Evolutionary conservation across 2,888 invertebrate species (phyloP), one percentile per base, ranked within the genome.

Genomic region (Chorisops tibialis): DNA sequence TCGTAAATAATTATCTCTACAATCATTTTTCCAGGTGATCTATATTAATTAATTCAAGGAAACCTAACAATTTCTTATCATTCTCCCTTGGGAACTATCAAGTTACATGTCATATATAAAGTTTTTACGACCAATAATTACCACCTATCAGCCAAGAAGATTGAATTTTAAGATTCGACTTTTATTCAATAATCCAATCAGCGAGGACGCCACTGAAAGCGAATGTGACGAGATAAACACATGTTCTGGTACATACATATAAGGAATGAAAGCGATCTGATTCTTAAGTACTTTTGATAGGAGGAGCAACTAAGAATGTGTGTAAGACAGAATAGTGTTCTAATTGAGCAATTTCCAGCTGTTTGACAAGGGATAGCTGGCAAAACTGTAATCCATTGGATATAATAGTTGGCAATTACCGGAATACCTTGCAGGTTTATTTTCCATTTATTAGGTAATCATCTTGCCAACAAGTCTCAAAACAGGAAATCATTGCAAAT

Each of bases 371-470:
- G 51, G 38, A 37, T 37, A 52, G 51, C 51, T 52, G 51, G 51
- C 38, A 52, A 39, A 52, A 52, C 38, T 52, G 51, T 38, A 52
- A 52, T 52, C 51, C 21, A 38, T 21, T 14, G 14, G 12, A 19
- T 16, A 39, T 52, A 52, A 52, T 52, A 37, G 51, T 39, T 21
- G 37, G 51, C 19, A 52, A 52, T 52, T 52, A 52, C 21, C 9
- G 11, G 51, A 19, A 52, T 52, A 52, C 39, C 51, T 52, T 37
- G 39, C 12, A 37, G 21, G 38, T 38, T 52, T 21, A 38, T 38
- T 52, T 52, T 39, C 51, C 51, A 52, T 52, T 52, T 52, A 52
- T 52, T 52, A 21, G 51, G 51, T 38, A 52, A 52, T 52, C 51
- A 52, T 52, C 51, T 52, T 52, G 51, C 51, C 38, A 52, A 52